A percentile compares a stretch with the other conserved stretches of the same genome.
Evolutionary conservation across 2,888 invertebrate genomes (phyloP).

Genomic region (Macrosoma leucophasiata): DNA sequence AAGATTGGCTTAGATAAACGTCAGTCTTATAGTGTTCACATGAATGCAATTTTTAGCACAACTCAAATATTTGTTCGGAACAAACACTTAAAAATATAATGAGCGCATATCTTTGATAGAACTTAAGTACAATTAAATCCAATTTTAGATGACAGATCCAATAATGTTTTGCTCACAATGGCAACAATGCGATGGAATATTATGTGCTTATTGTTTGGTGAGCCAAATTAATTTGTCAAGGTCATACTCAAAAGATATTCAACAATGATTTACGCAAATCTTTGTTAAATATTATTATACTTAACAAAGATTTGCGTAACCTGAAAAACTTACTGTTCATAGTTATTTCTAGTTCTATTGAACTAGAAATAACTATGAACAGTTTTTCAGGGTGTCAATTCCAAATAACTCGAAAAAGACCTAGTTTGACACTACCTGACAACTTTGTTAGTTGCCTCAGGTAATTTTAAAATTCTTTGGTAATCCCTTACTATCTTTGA

Average conservation of each 20-base stretch:
- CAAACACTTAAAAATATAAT: constrained; percentile 29
- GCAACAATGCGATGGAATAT: constrained; percentile 2
- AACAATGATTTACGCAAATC: neutral
- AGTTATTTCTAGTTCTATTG: too few relatives aligned
- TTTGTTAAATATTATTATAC: neutral
- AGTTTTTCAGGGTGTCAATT: too few relatives aligned
- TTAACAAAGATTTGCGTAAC: neutral
- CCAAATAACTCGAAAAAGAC: too few relatives aligned
- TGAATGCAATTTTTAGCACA: constrained; percentile 11
- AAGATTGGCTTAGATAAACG: constrained; percentile 29
- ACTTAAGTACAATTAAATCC: constrained; percentile 36
- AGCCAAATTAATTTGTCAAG: neutral
- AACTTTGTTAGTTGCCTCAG: too few relatives aligned
- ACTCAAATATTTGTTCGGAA: constrained; percentile 30
- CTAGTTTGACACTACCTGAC: too few relatives aligned
- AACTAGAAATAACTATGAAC: too few relatives aligned
- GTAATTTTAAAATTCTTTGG: too few relatives aligned
- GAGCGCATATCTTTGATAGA: constrained; percentile 28
- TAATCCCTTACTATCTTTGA: too few relatives aligned
- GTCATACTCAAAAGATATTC: neutral
- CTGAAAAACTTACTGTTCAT: too few relatives aligned
- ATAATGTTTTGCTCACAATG: neutral
- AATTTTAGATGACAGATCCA: constrained; percentile 10
- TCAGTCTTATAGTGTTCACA: constrained; percentile 45
- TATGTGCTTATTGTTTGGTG: neutral